Evolutionary conservation across 2,888 invertebrate species (phyloP), one percentile per base, ranked within the genome.

Genomic region (Drepanosiphum platanoidis): DNA sequence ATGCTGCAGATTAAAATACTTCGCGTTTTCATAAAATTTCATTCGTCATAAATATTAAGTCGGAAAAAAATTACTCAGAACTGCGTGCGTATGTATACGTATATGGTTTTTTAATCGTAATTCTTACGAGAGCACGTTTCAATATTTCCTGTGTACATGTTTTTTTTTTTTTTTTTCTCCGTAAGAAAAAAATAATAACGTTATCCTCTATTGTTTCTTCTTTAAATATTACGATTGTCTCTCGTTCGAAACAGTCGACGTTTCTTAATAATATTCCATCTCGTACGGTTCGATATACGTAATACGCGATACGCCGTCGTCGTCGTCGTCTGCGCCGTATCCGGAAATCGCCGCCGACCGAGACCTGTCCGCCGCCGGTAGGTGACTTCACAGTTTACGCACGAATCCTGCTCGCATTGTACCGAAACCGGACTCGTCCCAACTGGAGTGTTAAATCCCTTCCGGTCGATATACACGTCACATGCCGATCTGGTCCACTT

Each of bases 381-480:
- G 27, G 58, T 61, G 82, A 79, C 78, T 78, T 81, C 42, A 27
- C 42, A 1, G 46, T 46, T 7, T 46, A 32, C 66, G 42, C 7
- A 46, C 22, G 46, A 32, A 27, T 18, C 11, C 32, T 39, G 15
- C 66, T 5, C 32, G 8, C 52, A 27, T 42, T 30, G 7, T 39
- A 61, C 66, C 46, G 71, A 82, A 71, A 72, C 81, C 81, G 81
- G 71, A 81, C 71, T 58, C 8, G 71, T 71, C 80, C 70, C 74
- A 64, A 82, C 34, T 71, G 74, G 66, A 66, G 46, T 84, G 61
- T 75, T 77, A 75, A 84, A 84, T 84, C 77, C 84, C 84, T 84
- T 84, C 84, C 84, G 84, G 84, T 84, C 84, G 84, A 84, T 84
- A 84, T 84, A 68, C 68, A 66, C 71, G 81, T 71, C 81, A n/a